Base-by-base conservation (phyloP, 1,140 invertebrate genomes). In the Atopsyche davidsoni region DNA sequence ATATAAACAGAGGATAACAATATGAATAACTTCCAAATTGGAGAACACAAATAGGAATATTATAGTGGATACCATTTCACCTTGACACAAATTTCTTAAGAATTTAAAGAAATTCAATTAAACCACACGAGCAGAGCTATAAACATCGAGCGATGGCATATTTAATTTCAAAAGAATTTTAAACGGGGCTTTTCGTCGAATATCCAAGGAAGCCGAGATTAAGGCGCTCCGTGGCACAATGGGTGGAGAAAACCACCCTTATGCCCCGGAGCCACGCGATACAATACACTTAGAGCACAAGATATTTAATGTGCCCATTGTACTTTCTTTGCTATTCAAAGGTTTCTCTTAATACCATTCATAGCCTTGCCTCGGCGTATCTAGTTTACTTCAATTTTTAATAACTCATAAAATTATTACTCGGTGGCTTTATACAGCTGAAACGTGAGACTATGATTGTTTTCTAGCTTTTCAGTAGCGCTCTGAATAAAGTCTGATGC, bases 81-180 rank as follows among this genome's bases (percentile, higher is more conserved):
- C n/a, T 18, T 40, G 16, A 23, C 17, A 19, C 13, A 23, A 3
- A 19, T 3, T 40, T 16, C 4, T 2, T 4, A 18, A 18, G 18
- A 19, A 19, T 7, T 50, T 50, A 17, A 34, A 13, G 28, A 17
- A 34, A 50, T 50, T 43, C 48, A 42, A 50, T 50, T 50, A 43
- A 31, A 23, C 11, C 31, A 19, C 32, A 47, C 31, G 35, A 25
- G 35, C 35, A 22, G 38, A 18, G 32, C 21, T 24, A 19, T 13
- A 21, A 24, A 47, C 21, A 4, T 38, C 35, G 19, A 28, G 17
- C 23, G 36, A 35, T 34, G 28, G 38, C 38, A 50, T 42, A 50
- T 32, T 44, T 46, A 36, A 46, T 53, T 46, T 46, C 35, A 53
- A 53, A 52, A 34, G 44, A 53, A 53, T 53, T 53, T 46, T 39